Conservation (phyloP, 2,888 invertebrate species). For the Noctua janthina region DNA sequence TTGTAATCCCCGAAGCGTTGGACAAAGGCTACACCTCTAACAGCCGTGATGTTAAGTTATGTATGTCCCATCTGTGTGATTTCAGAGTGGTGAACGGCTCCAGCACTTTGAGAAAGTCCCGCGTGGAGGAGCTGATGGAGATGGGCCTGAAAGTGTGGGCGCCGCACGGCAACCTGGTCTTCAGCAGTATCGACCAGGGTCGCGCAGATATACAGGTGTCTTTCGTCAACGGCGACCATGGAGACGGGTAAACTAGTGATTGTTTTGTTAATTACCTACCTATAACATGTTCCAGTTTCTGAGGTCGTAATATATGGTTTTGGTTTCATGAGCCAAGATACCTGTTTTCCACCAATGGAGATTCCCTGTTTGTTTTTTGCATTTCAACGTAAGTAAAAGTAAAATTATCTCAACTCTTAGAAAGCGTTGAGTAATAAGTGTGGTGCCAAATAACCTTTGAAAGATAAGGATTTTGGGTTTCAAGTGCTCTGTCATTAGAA, state of each 20-base stretch:
- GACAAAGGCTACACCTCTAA: not conserved
- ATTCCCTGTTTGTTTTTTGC: too few relatives aligned
- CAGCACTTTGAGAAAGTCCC: constrained; percentile 89
- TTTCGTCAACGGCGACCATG: constrained; percentile 93
- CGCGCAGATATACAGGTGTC: constrained; percentile 94
- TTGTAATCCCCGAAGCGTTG: not conserved
- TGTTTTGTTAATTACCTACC: not conserved
- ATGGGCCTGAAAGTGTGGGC: constrained; percentile 93
- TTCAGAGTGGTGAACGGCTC: constrained; percentile 93
- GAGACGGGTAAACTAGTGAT: constrained; percentile 89
- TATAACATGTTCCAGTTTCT: not conserved
- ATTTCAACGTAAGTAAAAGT: too few relatives aligned
- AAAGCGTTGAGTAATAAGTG: too few relatives aligned
- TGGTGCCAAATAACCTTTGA: too few relatives aligned
- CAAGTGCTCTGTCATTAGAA: too few relatives aligned
- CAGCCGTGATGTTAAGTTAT: not conserved
- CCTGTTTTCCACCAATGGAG: too few relatives aligned
- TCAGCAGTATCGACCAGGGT: constrained; percentile 86
- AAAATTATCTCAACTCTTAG: too few relatives aligned
- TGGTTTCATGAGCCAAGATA: not conserved
- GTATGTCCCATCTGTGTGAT: constrained; percentile 5
- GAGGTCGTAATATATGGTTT: too few relatives aligned
- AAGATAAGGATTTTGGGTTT: too few relatives aligned
- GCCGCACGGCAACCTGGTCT: constrained; percentile 91
- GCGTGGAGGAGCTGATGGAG: constrained; percentile 90